Percentiles rank a stretch among this genome's conserved stretches.
phyloP scores from a whole-genome alignment of 2,113 vertebrate genomes.

The Gymnarchus niloticus region DNA sequence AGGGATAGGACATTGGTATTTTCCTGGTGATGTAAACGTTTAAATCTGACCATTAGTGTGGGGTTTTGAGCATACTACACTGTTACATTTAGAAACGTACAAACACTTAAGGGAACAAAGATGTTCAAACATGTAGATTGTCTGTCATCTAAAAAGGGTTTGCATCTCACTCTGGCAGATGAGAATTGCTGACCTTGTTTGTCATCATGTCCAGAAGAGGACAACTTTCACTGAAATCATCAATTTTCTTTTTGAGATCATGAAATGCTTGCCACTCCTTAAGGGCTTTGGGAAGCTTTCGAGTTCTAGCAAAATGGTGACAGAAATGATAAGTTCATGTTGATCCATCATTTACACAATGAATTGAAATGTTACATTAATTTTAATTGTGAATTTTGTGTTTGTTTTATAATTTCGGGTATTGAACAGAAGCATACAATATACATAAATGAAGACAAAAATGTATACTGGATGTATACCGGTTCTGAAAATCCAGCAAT shows the following conservation, averaged over 20 bases:
- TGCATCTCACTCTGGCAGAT: background rate
- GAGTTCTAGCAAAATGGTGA: conserved; percentile 51
- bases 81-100: no score
- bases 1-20: no score
- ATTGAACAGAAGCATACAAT: background rate
- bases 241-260: conserved; percentile 71
- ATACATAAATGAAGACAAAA: background rate
- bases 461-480: conserved; percentile 40
- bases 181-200: conserved; percentile 59
- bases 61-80: no score
- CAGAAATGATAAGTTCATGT: background rate
- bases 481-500: conserved; percentile 76
- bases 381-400: background rate
- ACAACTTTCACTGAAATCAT: conserved; percentile 74
- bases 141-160: background rate
- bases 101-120: no score
- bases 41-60: no score
- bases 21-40: no score
- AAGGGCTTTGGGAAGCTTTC: conserved; percentile 70
- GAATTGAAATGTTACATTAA: background rate
- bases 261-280: conserved; percentile 76
- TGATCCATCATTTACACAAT: background rate
- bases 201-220: conserved; percentile 77
- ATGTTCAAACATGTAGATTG: no score
- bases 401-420: background rate